Evolutionary conservation across 2,797 vertebrate species (phyloP).

Genomic region (Graptemys geographica): DNA sequence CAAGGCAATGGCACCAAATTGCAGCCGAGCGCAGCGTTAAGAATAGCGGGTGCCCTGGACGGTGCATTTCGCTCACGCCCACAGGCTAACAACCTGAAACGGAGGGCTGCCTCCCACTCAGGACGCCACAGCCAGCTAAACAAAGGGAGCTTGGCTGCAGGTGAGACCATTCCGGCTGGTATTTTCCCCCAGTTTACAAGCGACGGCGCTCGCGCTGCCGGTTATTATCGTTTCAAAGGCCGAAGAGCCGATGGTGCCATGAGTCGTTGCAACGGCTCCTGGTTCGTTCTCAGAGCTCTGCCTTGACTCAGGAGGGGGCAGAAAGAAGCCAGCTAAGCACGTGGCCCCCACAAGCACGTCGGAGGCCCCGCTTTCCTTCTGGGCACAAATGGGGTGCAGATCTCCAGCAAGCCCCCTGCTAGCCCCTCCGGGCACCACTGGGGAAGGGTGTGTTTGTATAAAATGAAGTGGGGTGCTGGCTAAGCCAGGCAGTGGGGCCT

Average conservation of each 20-base stretch:
- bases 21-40: neutral
- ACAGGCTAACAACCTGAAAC: neutral
- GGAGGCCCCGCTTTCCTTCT: neutral
- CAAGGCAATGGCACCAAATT: neutral
- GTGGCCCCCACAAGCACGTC: neutral
- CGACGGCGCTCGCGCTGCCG: neutral
- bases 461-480: neutral
- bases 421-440: neutral
- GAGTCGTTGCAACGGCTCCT: neutral
- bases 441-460: neutral
- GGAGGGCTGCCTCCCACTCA: neutral
- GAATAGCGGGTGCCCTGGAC: neutral
- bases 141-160: neutral
- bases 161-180: neutral
- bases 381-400: neutral
- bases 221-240: neutral
- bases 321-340: neutral
- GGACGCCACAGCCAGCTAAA: neutral
- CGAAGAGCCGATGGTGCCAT: neutral
- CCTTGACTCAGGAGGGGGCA: constrained; percentile 13
- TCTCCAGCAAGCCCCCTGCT: neutral
- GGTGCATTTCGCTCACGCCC: neutral
- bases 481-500: neutral
- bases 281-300: neutral
- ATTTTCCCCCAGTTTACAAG: neutral